Conservation (phyloP, 2,113 vertebrate species). For the Phodopus roborovskii region DNA sequence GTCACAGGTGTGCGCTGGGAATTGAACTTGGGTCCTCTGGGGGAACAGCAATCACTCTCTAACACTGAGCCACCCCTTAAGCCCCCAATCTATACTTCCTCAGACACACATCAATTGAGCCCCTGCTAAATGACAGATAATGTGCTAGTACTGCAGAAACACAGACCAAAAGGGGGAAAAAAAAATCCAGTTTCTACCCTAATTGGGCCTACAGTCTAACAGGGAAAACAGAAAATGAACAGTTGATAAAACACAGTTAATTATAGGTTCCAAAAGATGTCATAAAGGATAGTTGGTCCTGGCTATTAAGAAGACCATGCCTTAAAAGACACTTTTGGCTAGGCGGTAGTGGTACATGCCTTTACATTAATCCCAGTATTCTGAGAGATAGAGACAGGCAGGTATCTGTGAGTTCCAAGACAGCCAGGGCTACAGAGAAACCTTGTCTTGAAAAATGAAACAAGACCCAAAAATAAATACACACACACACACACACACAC, state of each 20-base stretch:
- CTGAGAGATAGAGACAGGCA: background rate
- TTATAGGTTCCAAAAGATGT: conserved; percentile 1
- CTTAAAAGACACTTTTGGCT: background rate
- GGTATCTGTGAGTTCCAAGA: background rate
- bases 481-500: no score
- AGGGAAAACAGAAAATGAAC: background rate
- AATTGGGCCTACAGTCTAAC: background rate
- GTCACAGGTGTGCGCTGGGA: background rate
- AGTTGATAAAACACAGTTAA: conserved; percentile 26
- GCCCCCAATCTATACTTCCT: background rate
- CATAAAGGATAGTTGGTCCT: background rate
- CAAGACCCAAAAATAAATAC: no score
- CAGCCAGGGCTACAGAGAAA: background rate
- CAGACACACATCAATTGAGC: background rate
- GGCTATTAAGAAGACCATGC: background rate
- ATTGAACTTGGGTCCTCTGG: background rate
- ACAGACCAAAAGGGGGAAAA: background rate
- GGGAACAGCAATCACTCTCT: background rate
- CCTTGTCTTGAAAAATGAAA: background rate
- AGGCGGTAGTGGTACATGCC: no score
- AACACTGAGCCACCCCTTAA: background rate
- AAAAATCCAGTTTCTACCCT: background rate
- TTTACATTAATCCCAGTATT: background rate
- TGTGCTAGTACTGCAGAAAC: background rate
- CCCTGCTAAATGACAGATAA: background rate